Conservation (phyloP, 2,113 vertebrate species). For the Lucifuga dentata region DNA sequence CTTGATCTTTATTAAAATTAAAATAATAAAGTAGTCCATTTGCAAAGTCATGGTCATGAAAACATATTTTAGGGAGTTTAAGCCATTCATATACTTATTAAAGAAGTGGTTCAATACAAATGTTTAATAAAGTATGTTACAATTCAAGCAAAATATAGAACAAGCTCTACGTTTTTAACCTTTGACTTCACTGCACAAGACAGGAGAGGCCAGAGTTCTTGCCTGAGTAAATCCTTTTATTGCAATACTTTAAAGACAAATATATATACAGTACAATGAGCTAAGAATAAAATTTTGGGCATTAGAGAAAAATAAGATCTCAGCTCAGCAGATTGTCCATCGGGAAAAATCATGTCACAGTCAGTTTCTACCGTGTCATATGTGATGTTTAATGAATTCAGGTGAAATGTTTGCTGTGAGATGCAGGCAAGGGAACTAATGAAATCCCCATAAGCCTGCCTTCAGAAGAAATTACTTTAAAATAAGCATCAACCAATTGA, state of each 20-base stretch:
- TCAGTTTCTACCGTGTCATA: slow-evolving; percentile 50
- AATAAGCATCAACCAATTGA: slow-evolving; percentile 41
- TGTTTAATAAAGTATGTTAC: neutral
- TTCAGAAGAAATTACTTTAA: slow-evolving; percentile 44
- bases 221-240: slow-evolving; percentile 1
- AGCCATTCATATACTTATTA: slow-evolving; percentile 13
- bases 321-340: slow-evolving; percentile 34
- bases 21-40: neutral
- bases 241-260: slow-evolving; percentile 22
- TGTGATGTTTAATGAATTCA: slow-evolving; percentile 57
- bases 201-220: neutral
- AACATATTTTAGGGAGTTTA: neutral
- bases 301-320: slow-evolving; percentile 18
- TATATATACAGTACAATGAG: neutral
- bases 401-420: slow-evolving; percentile 58
- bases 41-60: too few relatives aligned
- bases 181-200: neutral
- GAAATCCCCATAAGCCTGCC: slow-evolving; percentile 42
- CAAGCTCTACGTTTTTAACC: slow-evolving; percentile 10
- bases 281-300: neutral
- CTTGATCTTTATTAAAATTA: neutral
- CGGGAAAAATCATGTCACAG: slow-evolving; percentile 35
- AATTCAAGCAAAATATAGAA: slow-evolving; percentile 6
- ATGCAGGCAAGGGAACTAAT: slow-evolving; percentile 33
- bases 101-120: slow-evolving; percentile 1